phyloP scores from a whole-genome alignment of 2,888 invertebrate genomes.

The Ashinkailepas kermadecensis region DNA sequence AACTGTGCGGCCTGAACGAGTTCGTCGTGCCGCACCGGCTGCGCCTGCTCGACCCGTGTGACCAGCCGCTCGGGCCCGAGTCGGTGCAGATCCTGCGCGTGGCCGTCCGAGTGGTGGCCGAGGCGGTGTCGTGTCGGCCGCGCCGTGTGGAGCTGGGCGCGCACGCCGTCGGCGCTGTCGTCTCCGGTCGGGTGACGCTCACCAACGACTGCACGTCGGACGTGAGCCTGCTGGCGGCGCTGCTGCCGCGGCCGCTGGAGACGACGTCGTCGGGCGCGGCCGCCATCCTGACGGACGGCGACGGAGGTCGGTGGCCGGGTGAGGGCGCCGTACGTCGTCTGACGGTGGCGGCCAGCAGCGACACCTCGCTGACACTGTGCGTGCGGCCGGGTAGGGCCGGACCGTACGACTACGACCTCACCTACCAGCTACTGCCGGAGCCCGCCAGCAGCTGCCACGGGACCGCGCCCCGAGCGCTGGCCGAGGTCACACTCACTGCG shows the following conservation, averaged over 20 bases:
- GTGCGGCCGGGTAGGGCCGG: background rate
- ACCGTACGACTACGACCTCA: background rate
- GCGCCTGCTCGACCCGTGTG: background rate
- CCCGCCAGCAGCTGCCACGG: background rate
- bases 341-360: background rate
- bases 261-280: background rate
- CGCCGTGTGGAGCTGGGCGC: background rate
- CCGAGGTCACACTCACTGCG: background rate
- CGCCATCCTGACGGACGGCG: background rate
- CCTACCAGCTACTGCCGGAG: background rate
- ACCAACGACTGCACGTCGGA: background rate
- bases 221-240: background rate
- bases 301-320: background rate
- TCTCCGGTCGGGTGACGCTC: background rate
- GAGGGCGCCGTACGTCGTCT: background rate
- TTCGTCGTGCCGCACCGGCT: background rate
- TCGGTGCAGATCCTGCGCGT: background rate
- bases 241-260: constrained; percentile 4
- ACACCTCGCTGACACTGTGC: background rate
- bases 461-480: background rate
- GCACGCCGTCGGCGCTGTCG: background rate
- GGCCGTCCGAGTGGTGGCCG: background rate
- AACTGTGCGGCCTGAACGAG: background rate
- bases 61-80: background rate
- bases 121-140: background rate